Evolutionary conservation across 92 coral and sea anemone species (phyloP).

Genomic region (Porites divaricata): DNA sequence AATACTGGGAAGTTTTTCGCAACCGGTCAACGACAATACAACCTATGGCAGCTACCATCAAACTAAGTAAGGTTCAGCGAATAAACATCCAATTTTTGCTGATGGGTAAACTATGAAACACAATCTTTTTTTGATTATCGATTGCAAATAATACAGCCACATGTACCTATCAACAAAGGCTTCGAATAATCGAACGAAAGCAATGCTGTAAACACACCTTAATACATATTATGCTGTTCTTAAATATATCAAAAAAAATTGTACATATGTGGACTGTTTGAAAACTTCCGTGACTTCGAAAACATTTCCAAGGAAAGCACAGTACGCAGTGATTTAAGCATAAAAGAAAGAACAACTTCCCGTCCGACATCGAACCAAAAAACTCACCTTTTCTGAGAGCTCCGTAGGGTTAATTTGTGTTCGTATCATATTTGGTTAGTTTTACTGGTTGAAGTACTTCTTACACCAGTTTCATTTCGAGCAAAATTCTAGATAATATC

Average conservation of each 20-base stretch:
- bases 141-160: background rate
- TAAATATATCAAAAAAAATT: background rate
- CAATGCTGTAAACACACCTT: conserved; percentile 9
- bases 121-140: background rate
- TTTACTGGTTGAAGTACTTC: background rate
- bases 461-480: background rate
- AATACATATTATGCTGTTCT: background rate
- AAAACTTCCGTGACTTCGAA: background rate
- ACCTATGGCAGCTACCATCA: background rate
- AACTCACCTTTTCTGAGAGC: conserved; percentile 71
- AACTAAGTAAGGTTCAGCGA: background rate
- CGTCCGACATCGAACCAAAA: background rate
- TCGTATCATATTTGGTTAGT: conserved; percentile 59
- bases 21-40: background rate
- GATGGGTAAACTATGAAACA: background rate
- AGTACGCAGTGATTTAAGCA: background rate
- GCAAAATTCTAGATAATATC: background rate
- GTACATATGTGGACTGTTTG: background rate
- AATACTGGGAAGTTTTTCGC: no score
- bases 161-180: background rate
- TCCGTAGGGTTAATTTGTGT: conserved; percentile 61
- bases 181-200: conserved; percentile 9
- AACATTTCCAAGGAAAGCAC: background rate
- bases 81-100: background rate
- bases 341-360: background rate